Conservation (phyloP, 1,140 invertebrate species). For the Cryptotermes secundus region DNA sequence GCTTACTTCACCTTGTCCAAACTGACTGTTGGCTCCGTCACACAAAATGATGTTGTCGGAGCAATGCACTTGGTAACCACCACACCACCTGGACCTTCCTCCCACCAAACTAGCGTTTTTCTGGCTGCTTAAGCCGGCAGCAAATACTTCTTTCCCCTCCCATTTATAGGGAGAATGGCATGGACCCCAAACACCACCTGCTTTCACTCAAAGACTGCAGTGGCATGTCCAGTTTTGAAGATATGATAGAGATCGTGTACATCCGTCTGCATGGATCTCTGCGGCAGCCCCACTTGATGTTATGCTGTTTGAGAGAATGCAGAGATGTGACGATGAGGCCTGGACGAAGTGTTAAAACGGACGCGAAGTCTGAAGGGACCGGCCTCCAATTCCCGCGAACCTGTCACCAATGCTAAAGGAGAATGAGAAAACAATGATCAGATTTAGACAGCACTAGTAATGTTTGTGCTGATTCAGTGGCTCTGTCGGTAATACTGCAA, state of each 20-base stretch:
- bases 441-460: too few species aligned
- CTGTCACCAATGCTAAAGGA: not conserved
- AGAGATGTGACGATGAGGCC: not conserved
- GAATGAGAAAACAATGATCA: not conserved
- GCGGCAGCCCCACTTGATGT: not conserved
- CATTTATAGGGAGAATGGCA: too few species aligned
- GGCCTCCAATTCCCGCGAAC: slow-evolving; percentile 6
- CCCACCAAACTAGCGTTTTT: not conserved
- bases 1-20: not conserved
- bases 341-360: not conserved
- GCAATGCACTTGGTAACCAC: slow-evolving; percentile 5
- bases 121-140: not conserved
- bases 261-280: not conserved
- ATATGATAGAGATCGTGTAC: not conserved
- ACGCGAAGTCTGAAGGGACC: not conserved
- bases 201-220: too few species aligned
- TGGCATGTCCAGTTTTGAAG: not conserved
- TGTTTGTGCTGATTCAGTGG: too few species aligned
- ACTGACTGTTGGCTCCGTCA: not conserved
- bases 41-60: not conserved
- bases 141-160: too few species aligned
- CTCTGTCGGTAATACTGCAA: too few species aligned
- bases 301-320: not conserved
- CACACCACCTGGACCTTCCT: not conserved
- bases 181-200: too few species aligned